Evolutionary conservation across 2,797 vertebrate genomes (phyloP), one percentile per base, ranked within the genome.

Genomic region (Xenentodon cancila): DNA sequence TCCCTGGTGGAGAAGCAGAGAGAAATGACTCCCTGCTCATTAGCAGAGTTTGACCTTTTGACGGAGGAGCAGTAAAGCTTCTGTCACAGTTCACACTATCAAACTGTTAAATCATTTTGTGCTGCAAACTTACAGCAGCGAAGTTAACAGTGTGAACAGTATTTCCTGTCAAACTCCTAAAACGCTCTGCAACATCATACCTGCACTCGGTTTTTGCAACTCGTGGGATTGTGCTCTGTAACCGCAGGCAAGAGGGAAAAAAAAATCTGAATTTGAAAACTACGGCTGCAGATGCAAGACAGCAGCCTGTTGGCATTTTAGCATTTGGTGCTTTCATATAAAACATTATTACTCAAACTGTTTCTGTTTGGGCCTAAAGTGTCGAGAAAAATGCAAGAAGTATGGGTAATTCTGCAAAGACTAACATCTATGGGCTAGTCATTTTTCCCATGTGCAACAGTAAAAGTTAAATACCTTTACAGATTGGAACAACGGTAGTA

Each of bases 381-480:
- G 44, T 37, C 11, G 34, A 1, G 53, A 12, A 57, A 54, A 7
- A 59, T 64, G 61, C 47, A 47, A 8, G 20, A 37, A 37, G 2
- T 12, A 37, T 12, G 34, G 11, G 34, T 37, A 37, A 13, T 13
- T 37, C 34, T 37, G 12, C 34, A 37, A 9, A 37, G 44, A 18
- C 2, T 4, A 1, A 43, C 25, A 20, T 64, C 42, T 55, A n/a
- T 34, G 43, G 54, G 62, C 13, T 32, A 9, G 0, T 48, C 16
- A 9, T 17, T 18, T 4, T 42, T 61, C 2, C 2, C 1, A 60
- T 18, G 8, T 64, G 11, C 11, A 3, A 1, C 9, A 37, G 9
- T 8, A 48, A 17, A 21, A 34, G 21, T 0, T 11, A 17, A 18
- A 85, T 93, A 97, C 97, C 94, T 93, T 93, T 17, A 92, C 90